Evolutionary conservation across 2,888 invertebrate species (phyloP).

Genomic region (Ctenicera cuprea): DNA sequence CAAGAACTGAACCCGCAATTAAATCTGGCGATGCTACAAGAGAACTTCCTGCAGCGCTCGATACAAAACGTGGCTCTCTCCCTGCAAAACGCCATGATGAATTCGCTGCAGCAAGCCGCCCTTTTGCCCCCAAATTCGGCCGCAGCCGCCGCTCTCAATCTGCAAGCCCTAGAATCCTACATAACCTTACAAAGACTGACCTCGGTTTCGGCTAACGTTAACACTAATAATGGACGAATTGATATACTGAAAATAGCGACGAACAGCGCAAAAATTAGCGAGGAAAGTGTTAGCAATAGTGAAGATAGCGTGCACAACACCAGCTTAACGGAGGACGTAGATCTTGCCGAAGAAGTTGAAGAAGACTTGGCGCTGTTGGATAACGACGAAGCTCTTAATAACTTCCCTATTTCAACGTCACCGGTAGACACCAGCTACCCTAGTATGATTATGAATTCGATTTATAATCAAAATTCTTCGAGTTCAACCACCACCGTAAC

Average conservation of each 20-base stretch:
- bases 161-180: slow-evolving; percentile 91
- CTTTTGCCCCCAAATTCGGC: slow-evolving; percentile 88
- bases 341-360: slow-evolving; percentile 82
- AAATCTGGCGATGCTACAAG: slow-evolving; percentile 77
- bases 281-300: slow-evolving; percentile 63
- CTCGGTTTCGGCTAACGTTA: slow-evolving; percentile 76
- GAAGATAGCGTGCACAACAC: slow-evolving; percentile 66
- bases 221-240: slow-evolving; percentile 72
- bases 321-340: slow-evolving; percentile 77
- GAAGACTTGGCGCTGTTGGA: slow-evolving; percentile 85
- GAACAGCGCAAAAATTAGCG: slow-evolving; percentile 69
- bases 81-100: slow-evolving; percentile 89
- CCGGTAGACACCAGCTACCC: slow-evolving; percentile 82
- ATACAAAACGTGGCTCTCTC: slow-evolving; percentile 86
- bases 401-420: slow-evolving; percentile 77
- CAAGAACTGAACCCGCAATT: slow-evolving; percentile 57
- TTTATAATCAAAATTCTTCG: slow-evolving; percentile 77
- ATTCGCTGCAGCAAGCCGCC: slow-evolving; percentile 89
- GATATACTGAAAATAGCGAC: slow-evolving; percentile 82
- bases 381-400: slow-evolving; percentile 78
- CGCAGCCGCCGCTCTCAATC: slow-evolving; percentile 88
- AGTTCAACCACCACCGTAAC: slow-evolving; percentile 73
- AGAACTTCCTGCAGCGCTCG: slow-evolving; percentile 77
- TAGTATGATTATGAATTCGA: slow-evolving; percentile 82
- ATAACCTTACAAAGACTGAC: slow-evolving; percentile 88